Base-by-base conservation (phyloP, 2,888 invertebrate species). In the Pharmacophagus antenor region DNA sequence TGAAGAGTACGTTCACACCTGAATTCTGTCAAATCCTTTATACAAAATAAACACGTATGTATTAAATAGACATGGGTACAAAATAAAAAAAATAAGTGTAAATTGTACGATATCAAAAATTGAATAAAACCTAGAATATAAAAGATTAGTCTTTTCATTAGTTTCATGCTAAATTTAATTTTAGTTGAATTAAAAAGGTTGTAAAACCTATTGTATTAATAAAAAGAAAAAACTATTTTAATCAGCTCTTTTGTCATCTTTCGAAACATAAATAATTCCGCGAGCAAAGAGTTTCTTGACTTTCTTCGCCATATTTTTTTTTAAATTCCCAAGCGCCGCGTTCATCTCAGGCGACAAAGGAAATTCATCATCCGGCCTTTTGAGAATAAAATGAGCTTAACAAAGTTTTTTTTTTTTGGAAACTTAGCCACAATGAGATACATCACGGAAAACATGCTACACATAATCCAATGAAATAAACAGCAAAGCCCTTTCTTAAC, bases 361-460 rank as follows among this genome's bases (percentile, higher is more conserved):
- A 62, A 64, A 62, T 58, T 57, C 65, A 62, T 64, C 60, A 66
- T 56, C 56, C 63, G 53, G 49, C 37, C 49, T 46, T 56, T 25
- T 47, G 56, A 54, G 55, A 56, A 57, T 58, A 63, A 31, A 59
- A 50, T 55, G 58, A 50, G 47, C 54, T 58, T 58, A 58, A 31
- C 47, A 58, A 61, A 56, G 56, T 59, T 62, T 61, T 49, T 62
- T 61, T 49, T 27, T 61, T 53, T 61, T 53, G 42, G 48, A 47
- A 48, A 56, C 46, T 52, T 46, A 44, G 27, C 56, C 21, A 46
- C 55, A 52, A 49, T 55, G 49, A 50, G 56, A 60, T 60, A 57
- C 57, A 50, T 60, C 47, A 48, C 49, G 46, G 54, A 42, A 52
- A 61, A 52, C 41, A 56, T 51, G 20, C 46, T 51, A 22, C 17